These are phyloP conservation scores for Panagrolaimus sp. DNA, from an alignment of 1,140 invertebrate species.

Conservation along the genomic window DNA sequence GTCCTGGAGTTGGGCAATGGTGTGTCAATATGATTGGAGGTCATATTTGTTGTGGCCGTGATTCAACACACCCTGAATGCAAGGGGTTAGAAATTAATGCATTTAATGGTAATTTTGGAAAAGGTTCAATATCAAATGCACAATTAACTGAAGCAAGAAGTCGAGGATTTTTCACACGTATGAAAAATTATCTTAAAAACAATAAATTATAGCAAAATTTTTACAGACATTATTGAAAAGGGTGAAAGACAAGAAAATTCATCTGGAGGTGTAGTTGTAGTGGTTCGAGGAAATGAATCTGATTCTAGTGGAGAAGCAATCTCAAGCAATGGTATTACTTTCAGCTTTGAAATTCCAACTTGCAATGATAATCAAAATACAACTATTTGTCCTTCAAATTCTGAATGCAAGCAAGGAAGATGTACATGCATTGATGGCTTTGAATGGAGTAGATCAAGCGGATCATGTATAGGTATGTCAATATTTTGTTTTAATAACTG, in stretches of 20 bases:
- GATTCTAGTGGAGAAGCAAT: neutral
- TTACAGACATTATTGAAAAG: constrained; percentile 17
- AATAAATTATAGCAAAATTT: neutral
- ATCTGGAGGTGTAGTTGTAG: neutral
- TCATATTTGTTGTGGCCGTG: constrained; percentile 36
- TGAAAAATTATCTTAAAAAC: neutral
- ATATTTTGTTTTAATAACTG: neutral
- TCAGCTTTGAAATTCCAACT: neutral
- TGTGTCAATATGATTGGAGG: constrained; percentile 44
- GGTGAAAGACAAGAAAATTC: constrained; percentile 4
- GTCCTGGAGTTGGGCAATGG: constrained; percentile 41
- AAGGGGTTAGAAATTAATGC: constrained; percentile 17
- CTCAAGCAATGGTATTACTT: neutral
- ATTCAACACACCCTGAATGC: constrained; percentile 38
- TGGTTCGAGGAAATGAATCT: constrained; percentile 3
- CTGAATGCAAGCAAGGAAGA: neutral
- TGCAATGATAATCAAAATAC: constrained; percentile 12
- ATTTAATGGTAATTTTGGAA: neutral
- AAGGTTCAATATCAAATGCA: constrained; percentile 19
- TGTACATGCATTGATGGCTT: neutral
- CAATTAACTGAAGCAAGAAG: constrained; percentile 17
- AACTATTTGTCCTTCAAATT: constrained; percentile 1
- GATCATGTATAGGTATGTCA: neutral
- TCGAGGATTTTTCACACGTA: neutral
- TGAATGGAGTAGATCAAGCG: neutral